Evolutionary conservation across 2,888 invertebrate genomes (phyloP), one percentile per base, ranked within the genome.

Genomic region (Acrobasis consociella): DNA sequence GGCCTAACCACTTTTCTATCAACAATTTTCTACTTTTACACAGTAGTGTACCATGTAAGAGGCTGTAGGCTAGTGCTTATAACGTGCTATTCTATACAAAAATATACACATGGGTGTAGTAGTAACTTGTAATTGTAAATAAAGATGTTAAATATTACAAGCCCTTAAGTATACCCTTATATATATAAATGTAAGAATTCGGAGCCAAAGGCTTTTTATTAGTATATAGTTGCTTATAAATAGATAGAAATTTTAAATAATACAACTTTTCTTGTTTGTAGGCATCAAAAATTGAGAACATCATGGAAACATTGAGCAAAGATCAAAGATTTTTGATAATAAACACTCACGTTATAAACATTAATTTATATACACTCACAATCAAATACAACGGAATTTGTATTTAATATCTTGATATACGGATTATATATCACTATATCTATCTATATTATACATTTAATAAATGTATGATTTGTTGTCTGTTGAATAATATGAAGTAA

Each of bases 21-120:
- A 73, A 66, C 62, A 64, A 64, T 78, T 87, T 86, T 86, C 79
- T 85, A 89, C 82, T 83, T 87, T 83, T 87, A 78, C 82, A 87
- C 81, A 83, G 83, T 86, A 60, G 39, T 75, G 81, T 80, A 72
- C 66, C 53, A 10, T 16, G 16, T 81, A 79, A 76, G 42, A 56
- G 56, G n/a, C n/a, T 42, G 42, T 56, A 39, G 10, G 56, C 11
- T 5, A 42, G 39, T 39, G 16, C 55, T 52, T 52, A 37, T 37
- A 16, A 15, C 17, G 17, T 17, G 22, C 52, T 52, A 13, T n/a
- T 13, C 17, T 46, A 1, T 46, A 13, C n/a, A 46, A 11, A 46
- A 46, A 46, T 46, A 46, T 46, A 46, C 46, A 46, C 46, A 7
- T 39, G 0, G 8, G 22, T 7, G 13, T 52, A 31, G 5, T 11